Evolutionary conservation across 2,113 vertebrate genomes (phyloP), one percentile per base, ranked within the genome.

Genomic region (Thomomys bottae): DNA sequence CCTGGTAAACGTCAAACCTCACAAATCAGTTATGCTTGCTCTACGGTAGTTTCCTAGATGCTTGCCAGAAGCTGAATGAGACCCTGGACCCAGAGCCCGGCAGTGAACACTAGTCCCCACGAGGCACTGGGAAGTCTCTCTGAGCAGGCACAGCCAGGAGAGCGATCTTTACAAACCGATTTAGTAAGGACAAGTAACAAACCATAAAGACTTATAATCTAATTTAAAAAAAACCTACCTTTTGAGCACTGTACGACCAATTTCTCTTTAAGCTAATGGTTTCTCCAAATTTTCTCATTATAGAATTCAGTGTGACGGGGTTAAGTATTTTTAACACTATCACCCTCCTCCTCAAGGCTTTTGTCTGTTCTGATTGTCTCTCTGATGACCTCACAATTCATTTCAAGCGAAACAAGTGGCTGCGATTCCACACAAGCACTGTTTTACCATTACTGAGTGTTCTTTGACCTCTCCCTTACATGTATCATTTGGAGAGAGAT

Each of bases 1-100:
- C 81, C 38, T 42, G 78, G 14, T 64, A 94, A 93, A 42, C 38
- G 78, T 45, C 40, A 90, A 93, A 78, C 24, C 67, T 57, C 80
- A 73, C 9, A 59, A 59, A 73, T 81, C 14, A 38, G 26, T 40
- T 80, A 17, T 40, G 1, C 40, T 30, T 38, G 75, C 61, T 75
- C n/a, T 21, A n/a, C 57, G 73, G 54, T 9, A 61, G 77, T 84
- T 88, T 75, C 24, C 49, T 7, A 5, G 32, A 83, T 3, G 17
- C 14, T 12, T 30, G 11, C 3, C 24, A 61, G 20, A 9, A 11
- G 8, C 36, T 64, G 40, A n/a, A n/a, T n/a, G n/a, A 23, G 36
- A 72, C 57, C 12, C 71, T 36, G 45, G 59, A 34, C 28, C 49
- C 49, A 61, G 28, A 5, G 1, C 59, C 32, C 30, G 21, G 5